Evolutionary conservation across 2,113 vertebrate species (phyloP), one percentile per base, ranked within the genome.

Genomic region (Lepus americanus): DNA sequence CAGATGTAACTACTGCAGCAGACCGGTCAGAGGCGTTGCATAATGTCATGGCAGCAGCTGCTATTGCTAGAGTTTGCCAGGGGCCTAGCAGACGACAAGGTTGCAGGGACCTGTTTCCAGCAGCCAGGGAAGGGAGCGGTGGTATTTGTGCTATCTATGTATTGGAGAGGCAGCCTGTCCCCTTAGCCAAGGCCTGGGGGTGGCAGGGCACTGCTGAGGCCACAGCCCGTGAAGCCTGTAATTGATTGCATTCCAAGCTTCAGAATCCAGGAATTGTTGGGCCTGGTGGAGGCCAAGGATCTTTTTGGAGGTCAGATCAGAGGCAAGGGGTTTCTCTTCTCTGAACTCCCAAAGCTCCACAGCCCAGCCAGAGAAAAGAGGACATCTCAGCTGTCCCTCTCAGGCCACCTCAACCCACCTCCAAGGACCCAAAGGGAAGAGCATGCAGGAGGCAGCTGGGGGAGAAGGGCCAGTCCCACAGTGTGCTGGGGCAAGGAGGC

Each of bases 21-120:
- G 92, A 96, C 90, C 92, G 90, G 77, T 90, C 82, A 92, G 64
- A 95, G 90, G 96, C 96, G 96, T 97, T 97, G 95, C 88, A 96
- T 97, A 96, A 95, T 94, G 64, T 90, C 94, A 95, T 0, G 0
- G 95, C 96, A 89, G 92, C 86, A 95, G 94, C 85, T 96, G 95
- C 97, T 95, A 96, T 96, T 96, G 96, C 97, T 97, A 96, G 94
- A 95, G 77, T 96, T 95, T 89, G 63, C 92, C 96, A 94, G 64
- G 77, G 33, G 51, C 82, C 96, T 69, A 90, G 90, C 44, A 9
- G 90, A 96, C 73, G 81, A 85, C 9, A 44, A 69, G 59, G 61
- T 92, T 82, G 77, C 3, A 16, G 88, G 81, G 70, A 82, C 88
- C 96, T 82, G 78, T 93, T 93, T 92, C 85, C 81, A 96, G 90